phyloP scores from a whole-genome alignment of 1,140 invertebrate species.

The Pachypeltis micranthus region DNA sequence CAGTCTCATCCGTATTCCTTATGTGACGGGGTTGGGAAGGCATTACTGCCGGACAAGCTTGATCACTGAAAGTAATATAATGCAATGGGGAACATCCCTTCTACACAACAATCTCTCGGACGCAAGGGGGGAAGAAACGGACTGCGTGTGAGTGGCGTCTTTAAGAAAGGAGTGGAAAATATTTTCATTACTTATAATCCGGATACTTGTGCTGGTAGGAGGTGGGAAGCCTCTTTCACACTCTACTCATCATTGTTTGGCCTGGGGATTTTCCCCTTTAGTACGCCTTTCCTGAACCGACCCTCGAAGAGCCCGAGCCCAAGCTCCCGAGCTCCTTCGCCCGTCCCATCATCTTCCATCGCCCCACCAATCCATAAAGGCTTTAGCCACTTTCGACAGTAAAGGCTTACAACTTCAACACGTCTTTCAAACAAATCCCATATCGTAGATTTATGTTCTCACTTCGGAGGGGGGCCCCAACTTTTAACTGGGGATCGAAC shows the following conservation, averaged over 20 bases:
- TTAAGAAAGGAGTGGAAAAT: conserved; percentile 1
- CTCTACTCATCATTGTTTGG: neutral
- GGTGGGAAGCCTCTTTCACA: neutral
- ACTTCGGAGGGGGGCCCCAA: neutral
- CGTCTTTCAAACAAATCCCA: conserved; percentile 8
- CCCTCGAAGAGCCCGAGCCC: no score
- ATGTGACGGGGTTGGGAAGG: neutral
- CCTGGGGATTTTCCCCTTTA: neutral
- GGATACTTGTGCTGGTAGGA: neutral
- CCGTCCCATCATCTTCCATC: neutral
- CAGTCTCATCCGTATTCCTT: neutral
- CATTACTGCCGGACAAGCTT: neutral
- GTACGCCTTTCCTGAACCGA: neutral
- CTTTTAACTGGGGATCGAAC: conserved; percentile 8
- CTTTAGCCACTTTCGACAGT: conserved; percentile 5
- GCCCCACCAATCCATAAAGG: neutral
- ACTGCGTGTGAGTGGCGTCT: neutral
- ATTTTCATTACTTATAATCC: conserved; percentile 10
- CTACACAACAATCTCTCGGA: neutral
- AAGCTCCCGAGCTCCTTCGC: neutral
- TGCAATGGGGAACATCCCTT: neutral
- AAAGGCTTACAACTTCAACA: conserved; percentile 4
- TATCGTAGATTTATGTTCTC: conserved; percentile 3
- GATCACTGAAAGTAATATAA: neutral
- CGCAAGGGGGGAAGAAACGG: neutral